A percentile compares a stretch with the other conserved stretches of the same genome.
Evolutionary conservation across 2,888 invertebrate species (phyloP).

Genomic region (Tetanocera ferruginea): DNA sequence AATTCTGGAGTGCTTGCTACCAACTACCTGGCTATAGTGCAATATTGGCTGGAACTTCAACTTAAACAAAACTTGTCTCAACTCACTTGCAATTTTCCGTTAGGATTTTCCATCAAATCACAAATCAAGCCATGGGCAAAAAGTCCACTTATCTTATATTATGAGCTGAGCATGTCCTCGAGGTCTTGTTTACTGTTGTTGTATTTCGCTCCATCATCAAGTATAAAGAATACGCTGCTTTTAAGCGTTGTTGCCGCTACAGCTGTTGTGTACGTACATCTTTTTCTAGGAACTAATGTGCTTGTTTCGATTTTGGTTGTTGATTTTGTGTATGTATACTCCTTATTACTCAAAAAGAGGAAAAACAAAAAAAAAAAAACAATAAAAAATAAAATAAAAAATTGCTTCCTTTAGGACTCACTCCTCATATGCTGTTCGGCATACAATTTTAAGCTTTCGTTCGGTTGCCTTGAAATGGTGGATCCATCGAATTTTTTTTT

Average conservation of each 20-base stretch:
- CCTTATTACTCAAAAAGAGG: too few species aligned
- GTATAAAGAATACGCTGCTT: neutral
- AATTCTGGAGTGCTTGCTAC: too few species aligned
- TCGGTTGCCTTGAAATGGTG: neutral
- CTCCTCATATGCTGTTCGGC: neutral
- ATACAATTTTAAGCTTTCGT: neutral
- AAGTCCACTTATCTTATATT: slow-evolving; percentile 37
- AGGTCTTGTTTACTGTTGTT: neutral
- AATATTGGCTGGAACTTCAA: too few species aligned
- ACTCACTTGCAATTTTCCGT: slow-evolving; percentile 15
- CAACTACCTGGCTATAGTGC: too few species aligned
- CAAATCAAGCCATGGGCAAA: slow-evolving; percentile 30
- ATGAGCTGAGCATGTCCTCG: slow-evolving; percentile 30
- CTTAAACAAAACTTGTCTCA: too few species aligned
- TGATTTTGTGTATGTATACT: neutral
- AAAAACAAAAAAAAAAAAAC: neutral
- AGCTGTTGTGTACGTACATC: neutral
- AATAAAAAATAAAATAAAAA: too few species aligned
- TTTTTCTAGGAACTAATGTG: neutral
- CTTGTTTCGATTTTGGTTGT: slow-evolving; percentile 12
- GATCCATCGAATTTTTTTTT: neutral
- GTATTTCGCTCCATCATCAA: neutral
- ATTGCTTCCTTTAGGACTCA: neutral
- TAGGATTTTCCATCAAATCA: slow-evolving; percentile 16
- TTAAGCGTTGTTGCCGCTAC: neutral